Evolutionary conservation across 1,140 invertebrate species (phyloP), one percentile per base, ranked within the genome.

Genomic region (Trachelipus rathkii): DNA sequence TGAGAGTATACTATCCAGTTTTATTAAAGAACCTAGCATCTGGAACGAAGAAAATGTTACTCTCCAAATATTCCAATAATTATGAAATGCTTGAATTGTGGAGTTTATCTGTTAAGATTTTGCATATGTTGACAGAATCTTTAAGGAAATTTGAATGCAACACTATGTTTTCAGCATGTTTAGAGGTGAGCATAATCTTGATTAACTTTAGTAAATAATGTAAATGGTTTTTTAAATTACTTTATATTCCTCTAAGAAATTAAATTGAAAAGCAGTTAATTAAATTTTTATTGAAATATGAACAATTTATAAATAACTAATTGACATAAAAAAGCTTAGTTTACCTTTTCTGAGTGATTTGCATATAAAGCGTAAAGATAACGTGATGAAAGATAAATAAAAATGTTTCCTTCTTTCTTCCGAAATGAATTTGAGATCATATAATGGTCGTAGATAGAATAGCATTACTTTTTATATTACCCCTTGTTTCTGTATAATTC

Each of bases 21-120:
- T 23, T 74, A 13, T n/a, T 79, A n/a, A 45, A 67, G 19, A 76
- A 74, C 50, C 24, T 79, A n/a, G 74, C 66, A 15, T 73, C 33
- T 74, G 70, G 78, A 9, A 76, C 72, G 13, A 74, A 75, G 19
- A 76, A 73, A 53, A 67, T 74, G 8, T 73, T 77, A 9, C 71
- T 73, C 88, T 87, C 84, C 88, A 84, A 76, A 86, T 83, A 88
- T 91, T 67, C 87, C 88, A 81, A 7, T 84, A 89, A 71, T 87
- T 90, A 77, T 87, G 84, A 44, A 88, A 87, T 73, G 85, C 85
- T 74, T 91, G 88, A 82, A 85, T 90, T 78, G 82, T 86, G 43
- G 77, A 67, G 46, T 19, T 45, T 83, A 86, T 44, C 90, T 89
- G 81, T 86, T 90, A 9, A 90, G 88, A 79, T 88, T 87, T 83